Base-by-base conservation (phyloP, 2,888 invertebrate species). In the Mactromeris polynyma region DNA sequence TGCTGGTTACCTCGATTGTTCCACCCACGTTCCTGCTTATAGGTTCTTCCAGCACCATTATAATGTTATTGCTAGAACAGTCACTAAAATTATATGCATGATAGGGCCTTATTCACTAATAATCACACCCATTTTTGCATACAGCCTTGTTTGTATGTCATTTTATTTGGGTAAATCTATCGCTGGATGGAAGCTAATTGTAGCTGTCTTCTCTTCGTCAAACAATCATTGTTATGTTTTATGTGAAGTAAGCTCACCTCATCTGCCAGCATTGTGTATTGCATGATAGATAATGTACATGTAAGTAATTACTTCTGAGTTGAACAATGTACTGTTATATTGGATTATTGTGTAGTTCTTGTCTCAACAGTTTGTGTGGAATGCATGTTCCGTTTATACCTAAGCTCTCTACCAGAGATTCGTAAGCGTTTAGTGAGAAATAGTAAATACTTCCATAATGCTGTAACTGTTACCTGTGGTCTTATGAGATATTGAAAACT, bases 341-440 rank as follows among this genome's bases (percentile, higher is more conserved):
- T 64, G 58, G 58, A 21, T 64, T 64, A 64, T 9, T 64, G 6
- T 64, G 58, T 64, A 26, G 58, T 64, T 64, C 26, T 26, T 64
- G 58, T 64, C 26, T 26, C 46, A 64, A 64, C n/a, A 4, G 58
- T 64, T 64, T 26, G 26, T n/a, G 26, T 64, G 58, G 58, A 64
- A 64, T 64, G 58, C 58, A 26, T 26, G 58, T 64, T 64, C 26
- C n/a, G 14, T 4, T n/a, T 64, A 7, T 64, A 64, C 58, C 58
- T 64, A 46, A 64, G 58, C 58, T 64, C 58, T 26, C n/a, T 64
- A 64, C 58, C 26, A n/a, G 58, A 64, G 58, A 26, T 64, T 64
- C 58, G 11, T 64, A 26, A 64, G 58, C 58, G 11, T 64, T 64
- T 58, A 26, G 9, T 7, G 26, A 64, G 58, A 58, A 58, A 26